Conservation (phyloP, 2,888 invertebrate species). For the Tricholauxania praeusta region DNA sequence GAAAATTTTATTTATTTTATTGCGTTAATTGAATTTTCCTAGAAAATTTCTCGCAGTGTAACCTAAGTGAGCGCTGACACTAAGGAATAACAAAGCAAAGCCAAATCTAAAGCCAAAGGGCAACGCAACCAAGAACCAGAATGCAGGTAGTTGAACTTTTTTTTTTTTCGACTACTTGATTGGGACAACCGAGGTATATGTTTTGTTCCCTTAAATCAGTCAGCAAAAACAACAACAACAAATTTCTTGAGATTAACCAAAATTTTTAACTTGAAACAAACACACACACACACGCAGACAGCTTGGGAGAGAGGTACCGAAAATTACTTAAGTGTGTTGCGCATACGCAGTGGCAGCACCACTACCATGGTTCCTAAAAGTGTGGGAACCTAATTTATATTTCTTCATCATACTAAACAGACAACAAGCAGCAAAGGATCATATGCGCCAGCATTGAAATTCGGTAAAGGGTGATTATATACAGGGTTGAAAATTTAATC, state of each 20-base stretch:
- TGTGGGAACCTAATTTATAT: slow-evolving; percentile 54
- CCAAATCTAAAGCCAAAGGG: slow-evolving; percentile 34
- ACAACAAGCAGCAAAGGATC: neutral
- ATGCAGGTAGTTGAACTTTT: slow-evolving; percentile 46
- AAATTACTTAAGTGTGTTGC: neutral
- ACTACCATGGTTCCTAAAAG: slow-evolving; percentile 48
- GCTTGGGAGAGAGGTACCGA: too few relatives aligned
- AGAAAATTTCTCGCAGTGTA: slow-evolving; percentile 16
- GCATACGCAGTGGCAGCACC: slow-evolving; percentile 6
- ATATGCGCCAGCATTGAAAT: neutral
- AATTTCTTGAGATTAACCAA: slow-evolving; percentile 32
- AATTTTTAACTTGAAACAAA: slow-evolving; percentile 30
- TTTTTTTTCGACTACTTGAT: neutral
- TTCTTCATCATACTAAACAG: slow-evolving; percentile 21
- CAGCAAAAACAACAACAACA: slow-evolving; percentile 28
- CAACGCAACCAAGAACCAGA: slow-evolving; percentile 40
- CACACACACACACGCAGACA: neutral
- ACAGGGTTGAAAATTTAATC: too few relatives aligned
- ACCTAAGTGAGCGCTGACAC: slow-evolving; percentile 31
- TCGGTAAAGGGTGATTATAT: too few relatives aligned
- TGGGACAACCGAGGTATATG: slow-evolving; percentile 2
- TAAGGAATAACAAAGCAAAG: slow-evolving; percentile 36
- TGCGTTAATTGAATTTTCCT: neutral
- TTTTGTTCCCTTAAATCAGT: slow-evolving; percentile 4
- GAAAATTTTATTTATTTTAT: too few relatives aligned